Percentiles rank a stretch among this genome's conserved stretches.
These are phyloP conservation scores for Tromatobia lineatoria DNA, from an alignment of 2,888 invertebrate genomes.

Conservation along the genomic window DNA sequence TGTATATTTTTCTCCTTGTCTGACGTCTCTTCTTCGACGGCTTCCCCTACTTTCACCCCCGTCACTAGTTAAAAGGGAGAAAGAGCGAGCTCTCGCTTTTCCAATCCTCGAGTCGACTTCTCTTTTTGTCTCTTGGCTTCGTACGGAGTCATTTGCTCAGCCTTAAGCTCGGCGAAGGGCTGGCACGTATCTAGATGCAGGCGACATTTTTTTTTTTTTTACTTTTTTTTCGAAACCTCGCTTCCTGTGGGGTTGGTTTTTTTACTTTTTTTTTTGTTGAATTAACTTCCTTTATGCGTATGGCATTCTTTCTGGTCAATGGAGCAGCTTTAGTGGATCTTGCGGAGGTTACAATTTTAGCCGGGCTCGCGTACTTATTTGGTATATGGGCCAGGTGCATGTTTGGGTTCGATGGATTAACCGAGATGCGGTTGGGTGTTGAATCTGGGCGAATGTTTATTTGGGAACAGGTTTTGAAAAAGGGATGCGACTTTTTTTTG, in stretches of 20 bases:
- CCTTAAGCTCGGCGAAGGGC: constrained; percentile 68
- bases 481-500: no score
- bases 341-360: not conserved
- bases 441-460: not conserved
- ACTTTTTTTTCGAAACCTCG: constrained; percentile 12
- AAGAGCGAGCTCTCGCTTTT: constrained; percentile 27
- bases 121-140: constrained; percentile 66
- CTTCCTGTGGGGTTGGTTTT: not conserved
- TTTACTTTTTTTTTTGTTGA: not conserved
- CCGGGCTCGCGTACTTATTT: not conserved
- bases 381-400: not conserved
- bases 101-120: constrained; percentile 49
- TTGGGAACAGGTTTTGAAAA: not conserved
- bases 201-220: constrained; percentile 62
- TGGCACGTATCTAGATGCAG: constrained; percentile 55
- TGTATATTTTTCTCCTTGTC: constrained; percentile 5
- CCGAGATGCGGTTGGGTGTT: not conserved
- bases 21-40: constrained; percentile 32
- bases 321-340: not conserved
- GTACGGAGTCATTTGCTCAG: constrained; percentile 37
- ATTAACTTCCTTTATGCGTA: not conserved
- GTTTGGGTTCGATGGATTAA: not conserved
- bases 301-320: not conserved
- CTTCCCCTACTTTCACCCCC: constrained; percentile 59
- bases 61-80: constrained; percentile 7